phyloP scores from a whole-genome alignment of 2,113 vertebrate species.

The Talpa occidentalis region DNA sequence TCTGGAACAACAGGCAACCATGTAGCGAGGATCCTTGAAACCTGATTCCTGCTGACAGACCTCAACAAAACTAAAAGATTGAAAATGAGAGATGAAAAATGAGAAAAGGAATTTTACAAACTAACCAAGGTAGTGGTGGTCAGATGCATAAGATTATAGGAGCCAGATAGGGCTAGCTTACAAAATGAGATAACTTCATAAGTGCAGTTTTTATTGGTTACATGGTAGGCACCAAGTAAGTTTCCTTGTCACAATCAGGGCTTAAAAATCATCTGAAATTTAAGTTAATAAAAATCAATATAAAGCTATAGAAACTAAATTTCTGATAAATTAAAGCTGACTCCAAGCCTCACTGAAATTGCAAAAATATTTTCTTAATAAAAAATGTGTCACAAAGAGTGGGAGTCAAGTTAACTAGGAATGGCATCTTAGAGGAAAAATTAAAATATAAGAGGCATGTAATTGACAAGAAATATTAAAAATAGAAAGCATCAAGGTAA shows the following conservation, averaged over 20 bases:
- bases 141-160: background rate
- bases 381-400: background rate
- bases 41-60: background rate
- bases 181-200: background rate
- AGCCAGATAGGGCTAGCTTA: background rate
- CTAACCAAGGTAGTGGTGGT: background rate
- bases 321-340: background rate
- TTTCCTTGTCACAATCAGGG: background rate
- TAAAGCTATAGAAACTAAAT: background rate
- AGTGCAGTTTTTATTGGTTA: background rate
- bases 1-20: background rate
- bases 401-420: constrained; percentile 10
- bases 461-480: background rate
- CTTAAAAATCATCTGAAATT: constrained; percentile 49
- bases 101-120: background rate
- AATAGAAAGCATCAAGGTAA: background rate
- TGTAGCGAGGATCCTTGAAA: background rate
- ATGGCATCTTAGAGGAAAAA: background rate
- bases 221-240: background rate
- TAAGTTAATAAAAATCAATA: background rate
- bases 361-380: background rate
- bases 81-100: background rate
- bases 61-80: constrained; percentile 7
- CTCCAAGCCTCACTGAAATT: background rate
- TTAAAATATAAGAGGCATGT: background rate